Evolutionary conservation across 1,140 invertebrate species (phyloP), one percentile per base, ranked within the genome.

Genomic region (Drosophila repletoides): DNA sequence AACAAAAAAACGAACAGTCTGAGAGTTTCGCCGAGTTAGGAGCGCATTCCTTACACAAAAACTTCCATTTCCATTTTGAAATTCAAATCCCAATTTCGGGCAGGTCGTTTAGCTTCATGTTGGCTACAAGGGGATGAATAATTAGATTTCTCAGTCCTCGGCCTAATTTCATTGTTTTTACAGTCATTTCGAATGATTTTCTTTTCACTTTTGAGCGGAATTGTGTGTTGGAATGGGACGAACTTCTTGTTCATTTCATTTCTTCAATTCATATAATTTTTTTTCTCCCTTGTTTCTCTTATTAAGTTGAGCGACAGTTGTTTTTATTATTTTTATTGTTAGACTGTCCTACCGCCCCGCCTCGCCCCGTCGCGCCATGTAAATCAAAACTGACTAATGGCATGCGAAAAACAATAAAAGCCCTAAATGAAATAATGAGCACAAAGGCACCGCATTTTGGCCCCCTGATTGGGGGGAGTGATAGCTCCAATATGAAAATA

Each of bases 91-190:
- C 43, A 69, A 41, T 53, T 51, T 41, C 46, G 38, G 29, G 26
- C 29, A 55, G 38, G 41, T 46, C 26, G 41, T 19, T 15, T 21
- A 64, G n/a, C n/a, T n/a, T n/a, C n/a, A n/a, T 9, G 29, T 9
- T 5, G 5, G 5, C 29, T 45, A 76, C 86, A 88, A 80, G 74
- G 76, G 69, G 72, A 89, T 89, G 87, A 87, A 89, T 89, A 89
- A 89, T 89, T 89, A 89, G 87, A 89, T 89, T 89, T 83, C 87
- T 86, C 80, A 86, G 80, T 60, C 46, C 53, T 63, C 80, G 79
- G 79, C 74, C 80, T 86, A 86, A 86, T 86, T 86, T 86, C 80
- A 86, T 86, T 86, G 80, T 86, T 86, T 86, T 86, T 86, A 68
- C 80, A 86, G 75, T 86, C 70, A 86, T 75, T 86, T 80, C 71